Evolutionary conservation across 2,888 invertebrate species (phyloP).

Genomic region (Itoplectis maculator): DNA sequence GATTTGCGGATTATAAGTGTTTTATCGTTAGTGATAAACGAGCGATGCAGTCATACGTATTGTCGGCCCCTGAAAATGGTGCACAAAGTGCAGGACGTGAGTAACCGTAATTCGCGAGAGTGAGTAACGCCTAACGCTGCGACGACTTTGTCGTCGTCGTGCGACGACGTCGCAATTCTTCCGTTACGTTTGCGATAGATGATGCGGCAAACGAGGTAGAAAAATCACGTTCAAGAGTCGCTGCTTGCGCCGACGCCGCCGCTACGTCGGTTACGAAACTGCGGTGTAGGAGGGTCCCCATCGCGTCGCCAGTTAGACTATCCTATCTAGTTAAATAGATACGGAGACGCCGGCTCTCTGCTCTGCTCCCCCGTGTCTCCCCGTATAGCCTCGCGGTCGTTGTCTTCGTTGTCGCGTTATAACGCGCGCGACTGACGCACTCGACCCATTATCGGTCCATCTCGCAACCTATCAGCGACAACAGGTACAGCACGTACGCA

Average conservation of each 20-base stretch:
- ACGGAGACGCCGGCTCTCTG: conserved; percentile 18
- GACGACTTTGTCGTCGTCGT: too few species aligned
- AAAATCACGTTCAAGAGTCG: conserved; percentile 51
- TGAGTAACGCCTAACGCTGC: conserved; percentile 31
- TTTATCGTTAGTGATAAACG: background rate
- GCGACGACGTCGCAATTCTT: conserved; percentile 41
- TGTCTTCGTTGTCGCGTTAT: conserved; percentile 24
- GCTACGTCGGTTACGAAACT: conserved; percentile 43
- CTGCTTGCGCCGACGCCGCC: background rate
- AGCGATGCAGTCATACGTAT: background rate
- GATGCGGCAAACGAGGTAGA: conserved; percentile 50
- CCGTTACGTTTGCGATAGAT: conserved; percentile 31
- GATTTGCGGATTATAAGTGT: background rate
- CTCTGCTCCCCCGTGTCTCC: background rate
- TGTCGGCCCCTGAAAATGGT: background rate
- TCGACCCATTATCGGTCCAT: conserved; percentile 45
- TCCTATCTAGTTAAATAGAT: conserved; percentile 52
- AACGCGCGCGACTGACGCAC: conserved; percentile 36
- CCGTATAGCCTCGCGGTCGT: conserved; percentile 11
- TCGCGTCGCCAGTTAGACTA: conserved; percentile 41
- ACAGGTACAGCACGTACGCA: conserved; percentile 19
- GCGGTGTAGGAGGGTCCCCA: conserved; percentile 49
- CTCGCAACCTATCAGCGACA: conserved; percentile 23
- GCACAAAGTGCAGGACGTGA: conserved; percentile 21
- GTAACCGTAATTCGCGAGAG: conserved; percentile 1